These are phyloP conservation scores for Peromyscus californicus DNA, from an alignment of 2,113 vertebrate genomes.

Conservation along the genomic window DNA sequence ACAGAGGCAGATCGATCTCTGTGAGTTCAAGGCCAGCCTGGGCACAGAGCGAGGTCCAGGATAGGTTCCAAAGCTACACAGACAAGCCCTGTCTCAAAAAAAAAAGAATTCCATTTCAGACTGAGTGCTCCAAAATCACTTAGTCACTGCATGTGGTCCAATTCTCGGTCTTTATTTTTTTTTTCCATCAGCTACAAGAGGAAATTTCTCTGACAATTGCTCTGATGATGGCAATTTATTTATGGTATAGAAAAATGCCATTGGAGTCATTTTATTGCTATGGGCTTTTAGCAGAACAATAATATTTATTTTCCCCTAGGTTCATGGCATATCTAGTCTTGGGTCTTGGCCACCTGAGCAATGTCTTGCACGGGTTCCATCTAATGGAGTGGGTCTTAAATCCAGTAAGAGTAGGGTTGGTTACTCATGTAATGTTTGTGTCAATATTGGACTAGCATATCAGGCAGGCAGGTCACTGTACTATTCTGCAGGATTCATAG, in stretches of 20 bases:
- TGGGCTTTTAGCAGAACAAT: not conserved
- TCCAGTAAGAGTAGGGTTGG: not conserved
- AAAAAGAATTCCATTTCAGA: not conserved
- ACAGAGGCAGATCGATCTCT: no score
- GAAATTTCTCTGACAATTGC: not conserved
- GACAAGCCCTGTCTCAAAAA: no score
- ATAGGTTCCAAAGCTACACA: no score
- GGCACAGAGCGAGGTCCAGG: no score
- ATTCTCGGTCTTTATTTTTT: no score
- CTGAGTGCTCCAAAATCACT: not conserved
- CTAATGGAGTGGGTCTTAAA: not conserved
- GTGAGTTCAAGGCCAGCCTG: no score
- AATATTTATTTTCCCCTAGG: not conserved
- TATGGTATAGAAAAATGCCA: accelerated
- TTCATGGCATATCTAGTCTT: not conserved
- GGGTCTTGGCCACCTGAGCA: not conserved
- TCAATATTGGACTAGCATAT: no score
- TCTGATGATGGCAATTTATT: not conserved
- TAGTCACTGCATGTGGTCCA: not conserved
- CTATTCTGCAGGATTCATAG: not conserved
- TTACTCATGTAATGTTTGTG: not conserved
- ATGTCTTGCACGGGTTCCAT: not conserved
- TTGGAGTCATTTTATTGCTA: not conserved
- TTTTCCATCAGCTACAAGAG: not conserved
- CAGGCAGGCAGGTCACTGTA: not conserved